Conservation (phyloP, 2,797 vertebrate genomes). For the Staurois parvus region DNA sequence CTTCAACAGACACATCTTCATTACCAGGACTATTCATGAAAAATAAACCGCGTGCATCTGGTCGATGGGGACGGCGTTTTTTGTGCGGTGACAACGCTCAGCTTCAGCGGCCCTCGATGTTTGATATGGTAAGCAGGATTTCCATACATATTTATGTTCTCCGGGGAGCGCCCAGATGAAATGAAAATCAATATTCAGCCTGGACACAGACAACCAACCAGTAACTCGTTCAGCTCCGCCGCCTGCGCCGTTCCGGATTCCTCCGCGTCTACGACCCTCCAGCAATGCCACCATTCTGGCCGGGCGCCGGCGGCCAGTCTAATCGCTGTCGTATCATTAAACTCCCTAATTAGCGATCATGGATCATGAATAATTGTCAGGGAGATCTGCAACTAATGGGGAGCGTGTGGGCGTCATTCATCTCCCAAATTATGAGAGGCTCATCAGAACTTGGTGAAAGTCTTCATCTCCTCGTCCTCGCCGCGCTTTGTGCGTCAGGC, state of each 20-base stretch:
- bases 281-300: background rate
- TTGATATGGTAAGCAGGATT: slow-evolving; percentile 32
- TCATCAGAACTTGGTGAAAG: too few species aligned
- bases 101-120: background rate
- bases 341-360: background rate
- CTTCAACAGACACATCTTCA: too few species aligned
- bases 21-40: too few species aligned
- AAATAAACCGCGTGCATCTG: too few species aligned
- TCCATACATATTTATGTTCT: slow-evolving; percentile 37
- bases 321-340: background rate
- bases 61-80: too few species aligned
- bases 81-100: too few species aligned
- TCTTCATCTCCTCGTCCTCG: too few species aligned
- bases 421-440: background rate
- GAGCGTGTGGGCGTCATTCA: background rate
- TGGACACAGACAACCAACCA: background rate
- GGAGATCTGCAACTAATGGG: background rate
- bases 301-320: background rate
- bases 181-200: slow-evolving; percentile 2
- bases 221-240: slow-evolving; percentile 11
- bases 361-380: background rate
- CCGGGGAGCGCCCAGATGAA: slow-evolving; percentile 26
- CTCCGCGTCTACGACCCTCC: background rate
- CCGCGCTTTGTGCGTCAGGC: too few species aligned
- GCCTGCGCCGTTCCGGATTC: background rate